These are phyloP conservation scores for Urosaurus nigricauda DNA, from an alignment of 2,797 vertebrate genomes.

Conservation along the genomic window DNA sequence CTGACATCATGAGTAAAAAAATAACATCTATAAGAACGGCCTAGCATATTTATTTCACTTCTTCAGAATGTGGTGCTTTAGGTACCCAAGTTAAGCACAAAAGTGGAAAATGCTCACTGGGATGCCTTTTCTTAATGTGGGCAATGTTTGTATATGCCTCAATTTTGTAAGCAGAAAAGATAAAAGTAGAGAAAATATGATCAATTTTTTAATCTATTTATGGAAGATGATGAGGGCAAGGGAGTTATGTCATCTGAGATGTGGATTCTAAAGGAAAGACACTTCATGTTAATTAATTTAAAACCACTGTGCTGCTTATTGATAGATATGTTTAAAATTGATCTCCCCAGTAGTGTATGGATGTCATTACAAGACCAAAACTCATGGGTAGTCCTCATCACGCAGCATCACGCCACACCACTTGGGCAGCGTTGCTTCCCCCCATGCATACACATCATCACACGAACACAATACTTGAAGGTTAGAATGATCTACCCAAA, in stretches of 20 bases:
- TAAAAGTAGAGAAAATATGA: background rate
- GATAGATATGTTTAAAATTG: background rate
- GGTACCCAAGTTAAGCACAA: conserved; percentile 51
- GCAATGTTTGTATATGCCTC: background rate
- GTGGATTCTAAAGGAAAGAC: background rate
- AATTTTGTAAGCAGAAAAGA: background rate
- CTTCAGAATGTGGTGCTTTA: conserved; percentile 69
- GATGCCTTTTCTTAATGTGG: conserved; percentile 9
- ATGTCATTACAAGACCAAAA: background rate
- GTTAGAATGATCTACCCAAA: too few species aligned
- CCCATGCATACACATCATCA: too few species aligned
- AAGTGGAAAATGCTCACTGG: conserved; percentile 63
- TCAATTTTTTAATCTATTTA: background rate
- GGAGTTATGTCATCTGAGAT: background rate
- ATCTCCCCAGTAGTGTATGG: background rate
- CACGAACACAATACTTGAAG: too few species aligned
- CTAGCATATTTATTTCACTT: conserved; percentile 66
- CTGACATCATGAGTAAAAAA: conserved; percentile 75
- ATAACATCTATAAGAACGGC: conserved; percentile 67
- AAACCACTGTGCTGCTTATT: background rate
- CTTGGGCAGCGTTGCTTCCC: too few species aligned
- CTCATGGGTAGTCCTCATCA: too few species aligned
- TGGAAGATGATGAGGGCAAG: background rate
- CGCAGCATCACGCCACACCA: too few species aligned
- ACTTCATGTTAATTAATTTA: background rate